phyloP scores from a whole-genome alignment of 2,888 invertebrate genomes.

The Hemaris fuciformis region DNA sequence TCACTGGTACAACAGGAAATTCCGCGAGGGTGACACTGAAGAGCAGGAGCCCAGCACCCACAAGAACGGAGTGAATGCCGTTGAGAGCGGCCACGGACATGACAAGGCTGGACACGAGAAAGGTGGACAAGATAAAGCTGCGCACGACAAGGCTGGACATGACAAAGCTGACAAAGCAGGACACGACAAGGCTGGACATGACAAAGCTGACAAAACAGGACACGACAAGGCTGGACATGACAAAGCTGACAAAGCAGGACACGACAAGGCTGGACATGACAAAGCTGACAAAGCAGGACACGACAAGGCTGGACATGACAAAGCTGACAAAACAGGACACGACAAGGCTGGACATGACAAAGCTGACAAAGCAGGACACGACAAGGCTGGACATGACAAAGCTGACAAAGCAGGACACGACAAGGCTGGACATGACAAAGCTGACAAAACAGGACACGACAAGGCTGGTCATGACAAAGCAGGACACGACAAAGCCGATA shows the following conservation, averaged over 20 bases:
- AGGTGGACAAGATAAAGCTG: constrained; percentile 20
- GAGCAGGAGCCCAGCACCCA: constrained; percentile 69
- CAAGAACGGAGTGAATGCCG: constrained; percentile 73
- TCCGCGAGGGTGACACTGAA: constrained; percentile 66
- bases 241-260: background rate
- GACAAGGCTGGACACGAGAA: no score
- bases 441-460: background rate
- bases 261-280: background rate
- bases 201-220: background rate
- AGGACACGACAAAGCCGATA: constrained; percentile 14
- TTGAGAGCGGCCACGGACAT: constrained; percentile 57
- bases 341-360: background rate
- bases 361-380: constrained; percentile 21
- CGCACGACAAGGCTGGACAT: constrained; percentile 3
- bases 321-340: background rate
- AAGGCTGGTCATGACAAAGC: constrained; percentile 12
- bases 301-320: background rate
- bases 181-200: constrained; percentile 29
- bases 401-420: background rate
- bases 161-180: constrained; percentile 19
- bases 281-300: constrained; percentile 19
- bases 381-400: background rate
- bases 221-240: background rate
- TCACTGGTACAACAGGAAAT: constrained; percentile 81
- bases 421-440: background rate